Conservation (phyloP, 2,888 invertebrate species). For the Drepanosiphum platanoidis region DNA sequence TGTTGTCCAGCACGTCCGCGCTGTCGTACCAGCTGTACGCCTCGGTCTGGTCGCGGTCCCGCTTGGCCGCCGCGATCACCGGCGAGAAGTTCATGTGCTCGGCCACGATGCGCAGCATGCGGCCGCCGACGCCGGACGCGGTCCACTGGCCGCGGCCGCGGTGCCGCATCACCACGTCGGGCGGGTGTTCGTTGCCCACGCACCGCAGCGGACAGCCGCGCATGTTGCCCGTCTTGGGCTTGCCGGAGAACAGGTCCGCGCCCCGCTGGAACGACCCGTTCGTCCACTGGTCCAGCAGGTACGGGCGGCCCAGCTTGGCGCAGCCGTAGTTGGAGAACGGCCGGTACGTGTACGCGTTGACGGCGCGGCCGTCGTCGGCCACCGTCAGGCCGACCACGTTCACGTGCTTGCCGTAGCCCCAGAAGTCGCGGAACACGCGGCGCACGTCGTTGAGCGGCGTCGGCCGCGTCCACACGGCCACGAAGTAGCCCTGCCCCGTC, state of each 20-base stretch:
- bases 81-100: conserved; percentile 64
- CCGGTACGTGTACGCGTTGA: conserved; percentile 64
- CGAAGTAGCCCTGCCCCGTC: conserved; percentile 15
- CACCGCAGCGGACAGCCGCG: conserved; percentile 64
- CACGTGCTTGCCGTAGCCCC: conserved; percentile 38
- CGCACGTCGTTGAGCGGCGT: neutral
- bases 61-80: conserved; percentile 50
- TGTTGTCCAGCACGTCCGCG: conserved; percentile 57
- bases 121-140: conserved; percentile 61
- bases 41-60: neutral
- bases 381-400: conserved; percentile 56
- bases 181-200: conserved; percentile 64
- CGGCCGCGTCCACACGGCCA: conserved; percentile 30
- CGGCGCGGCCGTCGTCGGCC: conserved; percentile 1
- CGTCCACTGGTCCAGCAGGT: conserved; percentile 64
- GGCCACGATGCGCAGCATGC: conserved; percentile 63
- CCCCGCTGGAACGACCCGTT: conserved; percentile 47
- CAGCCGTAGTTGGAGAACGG: conserved; percentile 65
- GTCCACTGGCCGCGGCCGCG: conserved; percentile 32
- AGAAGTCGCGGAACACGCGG: conserved; percentile 53
- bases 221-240: conserved; percentile 64
- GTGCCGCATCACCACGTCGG: conserved; percentile 63
- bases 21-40: conserved; percentile 62
- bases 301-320: conserved; percentile 64
- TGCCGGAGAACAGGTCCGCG: conserved; percentile 62